Evolutionary conservation across 2,888 invertebrate genomes (phyloP), one percentile per base, ranked within the genome.

Genomic region (Parnassius glacialis): DNA sequence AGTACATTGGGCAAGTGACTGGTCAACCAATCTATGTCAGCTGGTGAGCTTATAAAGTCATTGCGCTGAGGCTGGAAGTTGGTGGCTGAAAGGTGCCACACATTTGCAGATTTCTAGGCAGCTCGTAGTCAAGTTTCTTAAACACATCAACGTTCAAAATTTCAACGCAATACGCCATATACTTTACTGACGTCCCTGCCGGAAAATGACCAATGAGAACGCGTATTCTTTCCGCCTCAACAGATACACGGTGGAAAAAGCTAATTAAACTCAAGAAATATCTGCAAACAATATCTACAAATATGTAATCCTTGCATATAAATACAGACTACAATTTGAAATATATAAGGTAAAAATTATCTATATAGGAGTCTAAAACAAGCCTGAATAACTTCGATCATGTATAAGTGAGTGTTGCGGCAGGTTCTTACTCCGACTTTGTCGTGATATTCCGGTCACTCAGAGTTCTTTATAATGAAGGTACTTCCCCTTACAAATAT

Each of bases 351-450:
- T 65, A 81, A 80, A 2, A 80, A 2, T 79, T 50, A 2, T 52
- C 65, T 10, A 65, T 65, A 1, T 81, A 61, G 0, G 66, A 56
- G 44, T 69, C 64, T 0, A 71, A 64, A 0, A 82, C 0, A 0
- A 65, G 13, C 59, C 79, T 75, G 52, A 77, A 80, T 0, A 69
- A 20, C 1, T 75, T 0, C 20, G 20, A 20, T 20, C 20, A 2
- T 20, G 20, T 20, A 20, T 20, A 20, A 20, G 20, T 20, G 79
- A 92, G 81, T 10, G 85, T 80, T 0, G 83, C 54, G 0, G 95
- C 93, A 0, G 96, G 95, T 0, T 95, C 95, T 89, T 0, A 93
- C 79, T 7, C 91, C 84, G 1, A 94, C 90, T 79, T 95, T 95
- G 0, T 20, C 2, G 20, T 20, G 20, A 2, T 20, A 20, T 20